Evolutionary conservation across 2,113 vertebrate genomes (phyloP).

Genomic region (Centropristis striata): DNA sequence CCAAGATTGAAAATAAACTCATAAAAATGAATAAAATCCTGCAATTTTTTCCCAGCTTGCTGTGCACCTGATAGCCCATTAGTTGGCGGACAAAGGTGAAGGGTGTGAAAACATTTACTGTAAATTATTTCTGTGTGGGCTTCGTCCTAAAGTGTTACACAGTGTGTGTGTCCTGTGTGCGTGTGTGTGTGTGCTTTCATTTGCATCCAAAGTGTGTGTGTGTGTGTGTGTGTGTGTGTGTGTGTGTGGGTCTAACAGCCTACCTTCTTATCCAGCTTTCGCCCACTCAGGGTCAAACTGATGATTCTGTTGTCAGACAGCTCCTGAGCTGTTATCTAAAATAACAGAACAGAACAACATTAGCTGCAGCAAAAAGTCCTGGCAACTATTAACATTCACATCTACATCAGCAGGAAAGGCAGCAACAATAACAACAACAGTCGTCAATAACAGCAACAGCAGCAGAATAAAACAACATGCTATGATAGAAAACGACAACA

Average conservation of each 20-base stretch:
- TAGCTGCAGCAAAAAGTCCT: constrained; percentile 29
- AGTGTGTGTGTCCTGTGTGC: constrained; percentile 15
- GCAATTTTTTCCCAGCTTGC: constrained; percentile 5
- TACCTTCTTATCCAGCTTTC: constrained; percentile 99
- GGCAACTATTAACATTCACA: constrained; percentile 12
- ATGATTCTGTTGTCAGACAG: constrained; percentile 98
- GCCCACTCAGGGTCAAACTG: constrained; percentile 94
- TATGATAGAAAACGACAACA: not conserved
- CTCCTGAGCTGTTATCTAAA: constrained; percentile 96
- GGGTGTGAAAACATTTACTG: constrained; percentile 37
- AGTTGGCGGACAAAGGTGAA: constrained; percentile 35
- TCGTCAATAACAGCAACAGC: not conserved
- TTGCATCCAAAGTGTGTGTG: constrained; percentile 22
- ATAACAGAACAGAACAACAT: constrained; percentile 48
- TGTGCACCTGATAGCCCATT: constrained; percentile 1
- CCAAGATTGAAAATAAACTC: constrained; percentile 9
- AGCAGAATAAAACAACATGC: not conserved
- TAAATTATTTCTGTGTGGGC: constrained; percentile 44
- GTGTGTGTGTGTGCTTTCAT: constrained; percentile 17
- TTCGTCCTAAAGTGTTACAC: not conserved
- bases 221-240: no score
- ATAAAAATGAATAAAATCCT: not conserved
- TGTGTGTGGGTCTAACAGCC: constrained; percentile 41
- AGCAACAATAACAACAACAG: not conserved
- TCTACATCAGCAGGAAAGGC: constrained; percentile 17